Conservation (phyloP, 2,888 invertebrate genomes). For the Xiphydria camelus region DNA sequence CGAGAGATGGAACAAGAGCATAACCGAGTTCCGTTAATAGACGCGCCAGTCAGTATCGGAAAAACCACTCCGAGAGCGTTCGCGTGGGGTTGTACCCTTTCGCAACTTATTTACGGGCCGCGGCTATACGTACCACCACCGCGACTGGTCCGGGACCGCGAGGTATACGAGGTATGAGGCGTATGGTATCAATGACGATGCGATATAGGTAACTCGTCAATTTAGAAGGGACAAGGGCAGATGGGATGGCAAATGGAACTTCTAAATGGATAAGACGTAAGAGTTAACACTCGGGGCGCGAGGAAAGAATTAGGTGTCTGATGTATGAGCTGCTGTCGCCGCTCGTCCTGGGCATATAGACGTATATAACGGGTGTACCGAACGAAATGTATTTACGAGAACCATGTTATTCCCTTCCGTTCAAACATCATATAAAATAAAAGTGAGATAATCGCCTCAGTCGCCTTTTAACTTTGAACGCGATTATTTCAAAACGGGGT, state of each 20-base stretch:
- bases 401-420: too few relatives aligned
- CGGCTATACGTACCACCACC: not conserved
- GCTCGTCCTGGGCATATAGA: too few relatives aligned
- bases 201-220: slow-evolving; percentile 40
- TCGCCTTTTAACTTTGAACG: too few relatives aligned
- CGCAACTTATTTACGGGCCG: slow-evolving; percentile 1
- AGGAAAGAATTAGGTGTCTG: slow-evolving; percentile 42
- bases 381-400: too few relatives aligned
- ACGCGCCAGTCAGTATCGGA: slow-evolving; percentile 14
- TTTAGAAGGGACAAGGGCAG: slow-evolving; percentile 38
- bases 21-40: slow-evolving; percentile 21
- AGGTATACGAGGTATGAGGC: slow-evolving; percentile 1
- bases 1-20: not conserved
- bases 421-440: too few relatives aligned
- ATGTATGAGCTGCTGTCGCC: slow-evolving; percentile 39
- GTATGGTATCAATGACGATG: slow-evolving; percentile 29
- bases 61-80: slow-evolving; percentile 20
- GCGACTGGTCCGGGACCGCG: too few relatives aligned
- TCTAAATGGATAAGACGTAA: slow-evolving; percentile 49
- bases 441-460: too few relatives aligned
- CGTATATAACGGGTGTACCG: too few relatives aligned
- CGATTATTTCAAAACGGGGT: too few relatives aligned
- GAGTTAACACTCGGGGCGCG: slow-evolving; percentile 37
- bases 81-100: slow-evolving; percentile 2
- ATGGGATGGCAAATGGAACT: slow-evolving; percentile 41